phyloP scores from a whole-genome alignment of 2,797 vertebrate species.

The Pitangus sulphuratus region DNA sequence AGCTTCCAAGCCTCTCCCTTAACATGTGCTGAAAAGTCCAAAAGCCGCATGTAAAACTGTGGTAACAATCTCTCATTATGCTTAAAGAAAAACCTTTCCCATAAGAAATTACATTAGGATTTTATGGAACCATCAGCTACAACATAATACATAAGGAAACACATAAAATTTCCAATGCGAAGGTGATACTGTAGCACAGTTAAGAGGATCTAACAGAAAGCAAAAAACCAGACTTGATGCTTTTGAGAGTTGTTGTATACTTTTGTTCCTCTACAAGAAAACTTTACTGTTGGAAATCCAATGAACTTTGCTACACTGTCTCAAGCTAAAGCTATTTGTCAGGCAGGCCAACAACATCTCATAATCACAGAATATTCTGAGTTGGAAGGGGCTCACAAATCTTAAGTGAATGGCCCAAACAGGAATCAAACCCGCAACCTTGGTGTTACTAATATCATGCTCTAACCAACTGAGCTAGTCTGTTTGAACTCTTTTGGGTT shows the following conservation, averaged over 20 bases:
- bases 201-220: background rate
- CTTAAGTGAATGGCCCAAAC: background rate
- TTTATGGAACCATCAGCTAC: background rate
- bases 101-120: background rate
- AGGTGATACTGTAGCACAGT: background rate
- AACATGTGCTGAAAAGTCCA: background rate
- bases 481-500: background rate
- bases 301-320: background rate
- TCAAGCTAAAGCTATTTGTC: background rate
- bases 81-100: background rate
- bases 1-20: background rate
- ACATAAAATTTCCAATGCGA: background rate
- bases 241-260: background rate
- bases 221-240: background rate
- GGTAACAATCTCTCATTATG: background rate
- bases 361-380: background rate
- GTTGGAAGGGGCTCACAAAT: background rate
- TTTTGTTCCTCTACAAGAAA: background rate
- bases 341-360: background rate
- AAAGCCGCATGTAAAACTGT: background rate
- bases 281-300: background rate
- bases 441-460: no score
- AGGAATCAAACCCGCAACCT: no score
- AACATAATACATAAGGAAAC: background rate
- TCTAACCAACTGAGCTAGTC: background rate